phyloP scores from a whole-genome alignment of 2,888 invertebrate species.

The Agrilus biguttatus region DNA sequence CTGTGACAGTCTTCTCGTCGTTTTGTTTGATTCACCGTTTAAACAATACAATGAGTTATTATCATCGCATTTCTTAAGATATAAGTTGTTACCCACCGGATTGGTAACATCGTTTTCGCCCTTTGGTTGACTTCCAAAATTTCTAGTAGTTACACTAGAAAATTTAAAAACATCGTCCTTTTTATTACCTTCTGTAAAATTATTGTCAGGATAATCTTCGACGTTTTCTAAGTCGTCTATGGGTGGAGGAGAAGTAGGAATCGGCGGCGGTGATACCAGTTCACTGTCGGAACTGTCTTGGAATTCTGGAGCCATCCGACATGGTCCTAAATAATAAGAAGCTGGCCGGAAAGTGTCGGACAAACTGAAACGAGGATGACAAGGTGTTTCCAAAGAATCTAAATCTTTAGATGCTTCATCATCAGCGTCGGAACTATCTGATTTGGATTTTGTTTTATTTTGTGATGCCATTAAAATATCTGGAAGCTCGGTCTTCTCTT shows the following conservation, averaged over 20 bases:
- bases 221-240: constrained; percentile 51
- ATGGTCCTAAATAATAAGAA: constrained; percentile 68
- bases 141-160: neutral
- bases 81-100: constrained; percentile 1
- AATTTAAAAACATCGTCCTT: constrained; percentile 9
- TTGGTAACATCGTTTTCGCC: neutral
- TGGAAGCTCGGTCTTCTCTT: constrained; percentile 35
- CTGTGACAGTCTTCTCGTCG: constrained; percentile 18
- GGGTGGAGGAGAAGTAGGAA: constrained; percentile 62
- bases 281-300: constrained; percentile 74
- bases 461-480: constrained; percentile 44
- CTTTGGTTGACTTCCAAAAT: neutral
- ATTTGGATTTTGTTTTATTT: constrained; percentile 30
- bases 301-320: constrained; percentile 47
- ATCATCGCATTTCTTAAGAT: constrained; percentile 11
- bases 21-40: constrained; percentile 12
- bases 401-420: constrained; percentile 70
- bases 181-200: constrained; percentile 11
- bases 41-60: constrained; percentile 17
- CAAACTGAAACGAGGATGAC: constrained; percentile 66
- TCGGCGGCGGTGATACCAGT: constrained; percentile 62
- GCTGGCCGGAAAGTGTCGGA: constrained; percentile 81
- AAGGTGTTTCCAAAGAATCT: constrained; percentile 48
- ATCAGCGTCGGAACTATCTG: constrained; percentile 67
- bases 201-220: constrained; percentile 10